Conservation (phyloP, 2,888 invertebrate genomes). For the Allacma fusca region DNA sequence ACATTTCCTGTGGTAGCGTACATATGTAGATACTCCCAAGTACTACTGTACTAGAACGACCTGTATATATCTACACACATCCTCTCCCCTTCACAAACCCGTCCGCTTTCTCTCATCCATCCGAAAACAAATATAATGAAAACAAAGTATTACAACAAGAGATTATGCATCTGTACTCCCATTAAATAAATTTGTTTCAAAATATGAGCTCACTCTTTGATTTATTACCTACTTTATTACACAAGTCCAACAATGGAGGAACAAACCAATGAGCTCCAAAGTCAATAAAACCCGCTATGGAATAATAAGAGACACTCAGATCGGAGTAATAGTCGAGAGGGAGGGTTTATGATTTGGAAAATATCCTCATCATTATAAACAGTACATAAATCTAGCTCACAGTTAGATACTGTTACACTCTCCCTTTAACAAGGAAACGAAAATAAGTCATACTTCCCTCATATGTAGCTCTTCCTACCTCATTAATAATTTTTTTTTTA, state of each 20-base stretch:
- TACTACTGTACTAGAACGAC: too few relatives aligned
- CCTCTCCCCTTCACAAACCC: background rate
- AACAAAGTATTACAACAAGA: slow-evolving; percentile 31
- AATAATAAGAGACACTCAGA: too few relatives aligned
- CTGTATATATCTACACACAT: background rate
- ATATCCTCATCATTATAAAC: slow-evolving; percentile 7
- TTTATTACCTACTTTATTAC: slow-evolving; percentile 38
- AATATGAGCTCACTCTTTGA: slow-evolving; percentile 42
- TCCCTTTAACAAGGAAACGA: too few relatives aligned
- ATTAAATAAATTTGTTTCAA: slow-evolving; percentile 44
- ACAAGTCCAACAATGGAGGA: background rate
- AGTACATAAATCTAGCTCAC: background rate
- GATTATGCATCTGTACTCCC: slow-evolving; percentile 38
- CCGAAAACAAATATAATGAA: slow-evolving; percentile 13
- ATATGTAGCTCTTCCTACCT: too few relatives aligned
- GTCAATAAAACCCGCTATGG: too few relatives aligned
- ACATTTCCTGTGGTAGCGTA: background rate
- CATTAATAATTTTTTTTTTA: too few relatives aligned
- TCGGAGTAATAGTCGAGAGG: too few relatives aligned
- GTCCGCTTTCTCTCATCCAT: too few relatives aligned
- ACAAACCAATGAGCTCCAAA: background rate
- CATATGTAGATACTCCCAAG: background rate
- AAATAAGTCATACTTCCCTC: too few relatives aligned
- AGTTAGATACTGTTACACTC: too few relatives aligned
- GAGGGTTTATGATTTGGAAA: slow-evolving; percentile 1